A percentile compares a stretch with the other conserved stretches of the same genome.
phyloP scores from a whole-genome alignment of 2,888 invertebrate species.

The Mesochorus sp. region DNA sequence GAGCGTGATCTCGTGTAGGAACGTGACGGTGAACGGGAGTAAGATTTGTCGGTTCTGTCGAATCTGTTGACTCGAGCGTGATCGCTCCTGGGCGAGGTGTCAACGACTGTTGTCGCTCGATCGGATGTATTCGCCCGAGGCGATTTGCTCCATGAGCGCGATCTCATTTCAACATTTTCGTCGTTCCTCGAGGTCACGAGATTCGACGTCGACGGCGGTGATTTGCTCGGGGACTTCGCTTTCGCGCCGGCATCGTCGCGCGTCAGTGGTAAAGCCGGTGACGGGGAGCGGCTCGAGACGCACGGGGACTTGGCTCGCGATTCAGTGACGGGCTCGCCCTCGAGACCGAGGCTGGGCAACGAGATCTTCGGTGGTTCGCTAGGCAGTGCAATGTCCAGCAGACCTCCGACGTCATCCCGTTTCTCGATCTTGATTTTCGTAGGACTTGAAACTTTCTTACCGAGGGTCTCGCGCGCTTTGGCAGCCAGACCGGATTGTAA shows the following conservation, averaged over 20 bases:
- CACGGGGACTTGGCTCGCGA: constrained; percentile 58
- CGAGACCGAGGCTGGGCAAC: constrained; percentile 57
- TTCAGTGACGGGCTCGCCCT: no score
- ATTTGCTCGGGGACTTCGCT: constrained; percentile 72
- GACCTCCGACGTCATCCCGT: constrained; percentile 70
- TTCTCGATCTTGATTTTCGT: constrained; percentile 74
- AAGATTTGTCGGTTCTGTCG: constrained; percentile 70
- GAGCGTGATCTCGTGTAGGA: constrained; percentile 74
- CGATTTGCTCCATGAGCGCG: constrained; percentile 72
- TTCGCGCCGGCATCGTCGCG: constrained; percentile 75
- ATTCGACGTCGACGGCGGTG: constrained; percentile 70
- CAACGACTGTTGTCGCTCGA: background rate
- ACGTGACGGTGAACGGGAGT: constrained; percentile 69
- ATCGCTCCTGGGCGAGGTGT: constrained; percentile 36
- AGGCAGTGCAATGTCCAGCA: constrained; percentile 77
- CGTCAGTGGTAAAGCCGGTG: constrained; percentile 76
- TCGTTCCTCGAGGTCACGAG: no score
- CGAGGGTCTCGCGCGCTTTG: constrained; percentile 88
- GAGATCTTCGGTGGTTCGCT: constrained; percentile 75
- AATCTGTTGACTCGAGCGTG: no score
- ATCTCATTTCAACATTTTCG: no score
- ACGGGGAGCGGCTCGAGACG: constrained; percentile 77
- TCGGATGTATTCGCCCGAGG: no score
- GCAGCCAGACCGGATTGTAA: constrained; percentile 86
- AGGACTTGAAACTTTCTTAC: constrained; percentile 83